phyloP scores from a whole-genome alignment of 2,888 invertebrate genomes.

The Zonitis immaculata region DNA sequence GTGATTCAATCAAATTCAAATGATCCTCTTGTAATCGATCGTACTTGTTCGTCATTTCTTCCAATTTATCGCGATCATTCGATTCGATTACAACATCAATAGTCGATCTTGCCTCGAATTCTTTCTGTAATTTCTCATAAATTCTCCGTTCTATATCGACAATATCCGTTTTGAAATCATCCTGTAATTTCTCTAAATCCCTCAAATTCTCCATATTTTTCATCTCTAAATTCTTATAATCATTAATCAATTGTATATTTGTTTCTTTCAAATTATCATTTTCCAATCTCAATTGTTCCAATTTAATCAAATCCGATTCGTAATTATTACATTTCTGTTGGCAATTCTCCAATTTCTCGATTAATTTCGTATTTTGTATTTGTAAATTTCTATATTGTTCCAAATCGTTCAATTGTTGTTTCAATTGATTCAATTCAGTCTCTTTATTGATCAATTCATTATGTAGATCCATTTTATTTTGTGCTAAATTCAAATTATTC shows the following conservation, averaged over 20 bases:
- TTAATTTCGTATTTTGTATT: conserved; percentile 43
- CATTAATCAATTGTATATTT: conserved; percentile 22
- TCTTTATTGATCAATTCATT: conserved; percentile 45
- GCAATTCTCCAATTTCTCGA: conserved; percentile 42
- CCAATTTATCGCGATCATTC: too few species aligned
- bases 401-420: conserved; percentile 32
- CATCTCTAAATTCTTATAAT: conserved; percentile 3
- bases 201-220: neutral
- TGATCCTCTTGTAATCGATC: too few species aligned
- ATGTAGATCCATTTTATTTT: conserved; percentile 46
- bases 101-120: too few species aligned
- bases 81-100: too few species aligned
- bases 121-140: conserved; percentile 2
- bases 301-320: conserved; percentile 41
- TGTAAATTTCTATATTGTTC: conserved; percentile 39
- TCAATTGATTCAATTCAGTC: conserved; percentile 39
- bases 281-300: conserved; percentile 40
- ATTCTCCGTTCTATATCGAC: neutral
- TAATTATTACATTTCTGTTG: conserved; percentile 37
- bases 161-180: neutral
- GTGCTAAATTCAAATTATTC: conserved; percentile 44
- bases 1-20: too few species aligned
- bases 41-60: too few species aligned
- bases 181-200: neutral
- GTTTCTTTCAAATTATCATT: conserved; percentile 26